Base-by-base conservation (phyloP, 2,113 vertebrate species). In the Caranx ignobilis region DNA sequence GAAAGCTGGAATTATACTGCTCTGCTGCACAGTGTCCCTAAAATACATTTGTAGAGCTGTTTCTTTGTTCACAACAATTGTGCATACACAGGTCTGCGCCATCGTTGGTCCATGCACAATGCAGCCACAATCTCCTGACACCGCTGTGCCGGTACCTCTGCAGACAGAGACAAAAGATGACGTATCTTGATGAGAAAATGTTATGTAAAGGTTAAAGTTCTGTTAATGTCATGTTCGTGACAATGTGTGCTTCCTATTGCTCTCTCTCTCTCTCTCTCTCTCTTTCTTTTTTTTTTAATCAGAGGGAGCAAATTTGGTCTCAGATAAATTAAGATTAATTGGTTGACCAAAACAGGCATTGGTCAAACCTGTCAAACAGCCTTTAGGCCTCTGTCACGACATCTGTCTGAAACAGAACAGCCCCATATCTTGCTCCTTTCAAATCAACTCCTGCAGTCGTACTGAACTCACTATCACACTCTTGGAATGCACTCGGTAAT, bases 331-430 rank as follows among this genome's bases (percentile, higher is more conserved):
- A 47, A 5, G 12, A 47, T 47, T 47, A 47, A 47, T 26, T 61
- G 11, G 3, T 41, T 13, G 45, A 31, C 54, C 21, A 48, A 72
- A 59, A 60, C 11, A 50, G 31, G 8, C 8, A 62, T 15, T 9
- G 11, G 32, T 2, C 18, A 19, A 21, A 34, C n/a, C 16, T 18
- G 35, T 41, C 47, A 9, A 54, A 55, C 34, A 32, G 18, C 62
- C 18, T 26, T 39, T 9, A 50, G 47, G 15, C 2, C 52, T 65
- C n/a, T 64, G 11, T 43, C 11, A 56, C 18, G 34, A 7, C 4
- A 34, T 59, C 19, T 35, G 35, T 37, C 37, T 75, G 64, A 70
- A 68, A 18, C 32, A 45, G 35, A 60, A 52, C 32, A 37, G 19
- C 6, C 18, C 41, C 32, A 57, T 69, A 69, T 32, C 11, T 26